Evolutionary conservation across 2,797 vertebrate genomes (phyloP).

Genomic region (Oreonectes daqikongensis): DNA sequence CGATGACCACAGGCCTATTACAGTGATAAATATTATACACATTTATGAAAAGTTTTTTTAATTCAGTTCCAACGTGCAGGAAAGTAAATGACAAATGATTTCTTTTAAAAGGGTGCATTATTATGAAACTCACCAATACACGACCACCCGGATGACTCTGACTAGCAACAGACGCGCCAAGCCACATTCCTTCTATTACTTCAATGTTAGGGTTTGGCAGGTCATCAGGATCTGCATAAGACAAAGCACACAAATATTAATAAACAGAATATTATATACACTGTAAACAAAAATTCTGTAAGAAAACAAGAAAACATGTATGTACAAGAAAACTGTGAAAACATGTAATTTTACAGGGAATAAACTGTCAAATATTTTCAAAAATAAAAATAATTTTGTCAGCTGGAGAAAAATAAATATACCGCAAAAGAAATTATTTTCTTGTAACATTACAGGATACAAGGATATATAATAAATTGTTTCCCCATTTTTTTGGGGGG

Average conservation of each 20-base stretch:
- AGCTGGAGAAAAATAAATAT: too few relatives aligned
- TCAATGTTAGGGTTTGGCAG: constrained; percentile 49
- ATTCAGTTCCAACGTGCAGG: not conserved
- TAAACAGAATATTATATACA: not conserved
- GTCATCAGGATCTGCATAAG: constrained; percentile 54
- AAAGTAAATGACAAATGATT: not conserved
- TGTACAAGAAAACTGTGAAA: too few relatives aligned
- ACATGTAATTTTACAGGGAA: too few relatives aligned
- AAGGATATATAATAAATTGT: too few relatives aligned
- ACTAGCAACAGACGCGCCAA: constrained; percentile 88
- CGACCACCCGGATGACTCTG: constrained; percentile 80
- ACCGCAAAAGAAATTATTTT: too few relatives aligned
- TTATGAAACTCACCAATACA: constrained; percentile 82
- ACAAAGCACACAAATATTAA: not conserved
- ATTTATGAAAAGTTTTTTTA: not conserved
- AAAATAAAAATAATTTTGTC: too few relatives aligned
- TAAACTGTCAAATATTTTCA: too few relatives aligned
- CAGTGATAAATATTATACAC: not conserved
- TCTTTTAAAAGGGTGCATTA: not conserved
- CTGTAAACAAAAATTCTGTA: too few relatives aligned
- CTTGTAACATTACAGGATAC: too few relatives aligned
- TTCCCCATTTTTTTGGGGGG: too few relatives aligned
- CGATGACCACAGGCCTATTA: constrained; percentile 87
- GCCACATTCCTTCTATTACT: constrained; percentile 90
- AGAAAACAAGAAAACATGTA: too few relatives aligned